Percentiles rank a stretch among this genome's conserved stretches.
Evolutionary conservation across 2,888 invertebrate genomes (phyloP).

Genomic region (Drosophila prolongata): DNA sequence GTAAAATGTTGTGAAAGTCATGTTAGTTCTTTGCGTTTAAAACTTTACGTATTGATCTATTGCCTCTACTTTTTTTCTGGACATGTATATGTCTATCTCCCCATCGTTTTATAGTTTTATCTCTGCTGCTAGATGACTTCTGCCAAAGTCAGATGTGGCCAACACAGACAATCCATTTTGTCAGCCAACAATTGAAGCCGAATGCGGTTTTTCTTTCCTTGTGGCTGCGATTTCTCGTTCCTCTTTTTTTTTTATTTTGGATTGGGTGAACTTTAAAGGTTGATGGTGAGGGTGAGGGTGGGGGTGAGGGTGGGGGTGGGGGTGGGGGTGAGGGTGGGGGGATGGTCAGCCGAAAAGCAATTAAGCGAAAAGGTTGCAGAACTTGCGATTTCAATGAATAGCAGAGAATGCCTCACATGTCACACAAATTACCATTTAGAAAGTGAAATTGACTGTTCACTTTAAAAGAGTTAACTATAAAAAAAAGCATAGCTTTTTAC

Average conservation of each 20-base stretch:
- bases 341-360: slow-evolving; percentile 17
- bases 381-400: too few relatives aligned
- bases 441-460: neutral
- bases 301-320: neutral
- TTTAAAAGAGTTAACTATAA: neutral
- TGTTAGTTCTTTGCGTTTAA: too few relatives aligned
- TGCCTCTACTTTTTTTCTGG: neutral
- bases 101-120: slow-evolving; percentile 14
- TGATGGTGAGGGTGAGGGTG: slow-evolving; percentile 1
- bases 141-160: slow-evolving; percentile 43
- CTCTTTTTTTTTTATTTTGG: neutral
- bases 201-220: slow-evolving; percentile 33
- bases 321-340: neutral
- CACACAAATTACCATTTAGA: neutral
- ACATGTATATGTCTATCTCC: neutral
- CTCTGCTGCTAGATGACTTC: slow-evolving; percentile 15
- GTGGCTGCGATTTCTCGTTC: neutral
- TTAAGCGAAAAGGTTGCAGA: slow-evolving; percentile 17
- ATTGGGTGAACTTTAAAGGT: slow-evolving; percentile 2
- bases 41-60: too few relatives aligned
- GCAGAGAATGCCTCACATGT: neutral
- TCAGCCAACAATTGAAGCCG: slow-evolving; percentile 42
- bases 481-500: too few relatives aligned
- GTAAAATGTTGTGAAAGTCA: too few relatives aligned
- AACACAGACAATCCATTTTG: slow-evolving; percentile 48